Percentiles rank a stretch among this genome's conserved stretches.
Evolutionary conservation across 30 jellyfish, hydroid and myxozoan species (phyloP).

Genomic region (Hydra vulgaris): DNA sequence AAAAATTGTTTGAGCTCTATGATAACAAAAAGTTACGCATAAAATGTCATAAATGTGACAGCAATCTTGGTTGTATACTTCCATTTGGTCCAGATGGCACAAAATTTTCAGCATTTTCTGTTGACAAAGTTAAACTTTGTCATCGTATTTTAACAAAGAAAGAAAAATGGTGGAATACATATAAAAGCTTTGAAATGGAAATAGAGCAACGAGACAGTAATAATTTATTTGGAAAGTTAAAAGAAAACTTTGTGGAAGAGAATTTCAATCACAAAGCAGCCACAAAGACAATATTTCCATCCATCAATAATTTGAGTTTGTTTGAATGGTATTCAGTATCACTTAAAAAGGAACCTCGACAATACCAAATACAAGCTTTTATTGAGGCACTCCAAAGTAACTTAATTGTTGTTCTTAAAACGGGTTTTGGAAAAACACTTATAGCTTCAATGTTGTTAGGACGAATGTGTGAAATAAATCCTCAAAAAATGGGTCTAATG

Average conservation of each 20-base stretch:
- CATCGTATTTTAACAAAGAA: constrained; percentile 28
- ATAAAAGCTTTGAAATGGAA: constrained; percentile 1
- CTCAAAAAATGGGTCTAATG: constrained; percentile 56
- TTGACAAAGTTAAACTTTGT: constrained; percentile 25
- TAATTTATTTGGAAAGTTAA: constrained; percentile 25
- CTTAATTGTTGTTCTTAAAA: constrained; percentile 44
- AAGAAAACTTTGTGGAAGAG: background rate
- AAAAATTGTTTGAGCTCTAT: constrained; percentile 24
- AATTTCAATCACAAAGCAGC: background rate
- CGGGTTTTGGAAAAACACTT: constrained; percentile 72
- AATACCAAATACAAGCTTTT: constrained; percentile 53
- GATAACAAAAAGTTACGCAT: constrained; percentile 35
- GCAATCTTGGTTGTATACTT: constrained; percentile 34
- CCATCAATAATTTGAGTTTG: constrained; percentile 11
- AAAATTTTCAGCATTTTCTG: constrained; percentile 33
- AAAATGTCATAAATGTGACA: constrained; percentile 37
- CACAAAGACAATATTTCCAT: constrained; percentile 10
- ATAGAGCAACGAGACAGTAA: constrained; percentile 38
- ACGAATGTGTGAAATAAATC: constrained; percentile 38
- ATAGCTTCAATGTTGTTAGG: constrained; percentile 73
- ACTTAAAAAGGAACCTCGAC: constrained; percentile 39
- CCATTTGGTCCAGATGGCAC: constrained; percentile 61
- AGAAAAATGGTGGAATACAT: constrained; percentile 37
- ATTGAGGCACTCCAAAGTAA: constrained; percentile 55
- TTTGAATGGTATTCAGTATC: constrained; percentile 54